These are phyloP conservation scores for Hyalella azteca DNA, from an alignment of 2,888 invertebrate genomes.

Conservation along the genomic window DNA sequence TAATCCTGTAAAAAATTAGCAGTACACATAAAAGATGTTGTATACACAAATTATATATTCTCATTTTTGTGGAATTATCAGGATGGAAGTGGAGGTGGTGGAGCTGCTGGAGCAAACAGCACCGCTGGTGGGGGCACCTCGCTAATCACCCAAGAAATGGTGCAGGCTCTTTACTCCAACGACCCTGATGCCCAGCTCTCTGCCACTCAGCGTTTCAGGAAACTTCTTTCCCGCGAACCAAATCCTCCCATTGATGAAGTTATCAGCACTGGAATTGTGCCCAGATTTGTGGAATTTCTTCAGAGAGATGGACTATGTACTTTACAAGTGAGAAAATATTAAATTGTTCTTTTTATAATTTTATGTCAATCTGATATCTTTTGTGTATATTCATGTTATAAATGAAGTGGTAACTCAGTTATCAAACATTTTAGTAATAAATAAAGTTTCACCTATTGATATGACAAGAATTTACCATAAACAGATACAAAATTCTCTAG, in stretches of 20 bases:
- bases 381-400: neutral
- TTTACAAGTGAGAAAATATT: conserved; percentile 53
- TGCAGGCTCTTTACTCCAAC: conserved; percentile 74
- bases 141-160: conserved; percentile 77
- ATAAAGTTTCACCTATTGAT: no score
- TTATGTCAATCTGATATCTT: neutral
- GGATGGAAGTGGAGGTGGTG: neutral
- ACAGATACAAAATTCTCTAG: no score
- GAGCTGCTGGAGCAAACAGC: neutral
- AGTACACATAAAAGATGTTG: no score
- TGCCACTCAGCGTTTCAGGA: conserved; percentile 82
- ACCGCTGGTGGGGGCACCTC: neutral
- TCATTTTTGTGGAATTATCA: no score
- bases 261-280: conserved; percentile 83
- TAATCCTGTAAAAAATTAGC: no score
- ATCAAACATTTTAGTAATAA: neutral
- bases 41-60: no score
- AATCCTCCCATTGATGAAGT: conserved; percentile 90
- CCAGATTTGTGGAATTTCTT: conserved; percentile 80
- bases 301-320: conserved; percentile 67
- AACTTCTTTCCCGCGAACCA: conserved; percentile 84
- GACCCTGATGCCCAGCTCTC: conserved; percentile 72
- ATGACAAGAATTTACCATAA: no score
- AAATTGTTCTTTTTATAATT: neutral
- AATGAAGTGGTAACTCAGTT: neutral